Conservation (phyloP, 2,888 invertebrate genomes). For the Limenitis camilla region DNA sequence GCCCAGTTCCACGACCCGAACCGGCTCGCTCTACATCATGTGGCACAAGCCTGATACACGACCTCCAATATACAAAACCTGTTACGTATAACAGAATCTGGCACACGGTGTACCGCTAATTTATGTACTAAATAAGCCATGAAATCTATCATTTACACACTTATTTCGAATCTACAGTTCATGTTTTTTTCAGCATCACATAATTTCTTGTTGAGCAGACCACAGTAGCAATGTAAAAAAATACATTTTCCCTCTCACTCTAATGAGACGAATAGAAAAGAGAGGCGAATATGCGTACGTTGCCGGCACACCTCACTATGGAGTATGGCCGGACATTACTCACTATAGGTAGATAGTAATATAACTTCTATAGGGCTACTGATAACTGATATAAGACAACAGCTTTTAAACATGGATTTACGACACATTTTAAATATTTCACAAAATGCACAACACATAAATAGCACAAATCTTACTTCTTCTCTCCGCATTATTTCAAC, state of each 20-base stretch:
- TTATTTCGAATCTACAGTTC: conserved; percentile 29
- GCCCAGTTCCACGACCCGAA: conserved; percentile 44
- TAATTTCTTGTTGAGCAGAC: conserved; percentile 42
- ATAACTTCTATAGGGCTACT: conserved; percentile 40
- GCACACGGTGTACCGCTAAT: conserved; percentile 39
- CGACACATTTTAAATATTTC: conserved; percentile 38
- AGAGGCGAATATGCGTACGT: conserved; percentile 72
- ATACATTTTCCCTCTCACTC: conserved; percentile 58
- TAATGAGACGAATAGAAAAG: conserved; percentile 53
- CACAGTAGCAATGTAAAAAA: conserved; percentile 47
- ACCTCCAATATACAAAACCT: conserved; percentile 71
- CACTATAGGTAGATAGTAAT: conserved; percentile 70
- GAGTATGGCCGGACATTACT: conserved; percentile 75
- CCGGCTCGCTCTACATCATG: conserved; percentile 58
- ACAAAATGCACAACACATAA: conserved; percentile 55
- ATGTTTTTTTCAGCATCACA: conserved; percentile 39
- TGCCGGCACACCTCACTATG: conserved; percentile 73
- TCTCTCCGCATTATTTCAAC: conserved; percentile 96
- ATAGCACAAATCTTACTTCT: conserved; percentile 88
- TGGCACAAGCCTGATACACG: conserved; percentile 67
- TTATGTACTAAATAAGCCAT: conserved; percentile 38
- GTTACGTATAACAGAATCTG: conserved; percentile 64
- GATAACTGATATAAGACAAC: conserved; percentile 52
- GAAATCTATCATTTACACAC: conserved; percentile 23
- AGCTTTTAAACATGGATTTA: conserved; percentile 37